Evolutionary conservation across 2,888 invertebrate species (phyloP).

Genomic region (Acanthacorydalis orientalis): DNA sequence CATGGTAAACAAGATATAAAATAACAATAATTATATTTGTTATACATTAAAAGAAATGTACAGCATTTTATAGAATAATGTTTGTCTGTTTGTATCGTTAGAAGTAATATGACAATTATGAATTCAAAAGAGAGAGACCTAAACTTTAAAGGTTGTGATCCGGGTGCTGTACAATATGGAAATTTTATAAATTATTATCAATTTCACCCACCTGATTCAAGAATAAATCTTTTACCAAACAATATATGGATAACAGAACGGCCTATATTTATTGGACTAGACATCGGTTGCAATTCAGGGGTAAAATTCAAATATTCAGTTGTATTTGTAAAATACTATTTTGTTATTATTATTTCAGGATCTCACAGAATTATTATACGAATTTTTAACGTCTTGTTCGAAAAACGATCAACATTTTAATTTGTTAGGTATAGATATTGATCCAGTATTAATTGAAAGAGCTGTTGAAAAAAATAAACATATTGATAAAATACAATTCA

Average conservation of each 20-base stretch:
- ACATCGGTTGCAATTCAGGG: slow-evolving; percentile 69
- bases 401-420: slow-evolving; percentile 21
- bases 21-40: too few relatives aligned
- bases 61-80: too few relatives aligned
- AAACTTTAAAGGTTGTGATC: slow-evolving; percentile 37
- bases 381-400: slow-evolving; percentile 30
- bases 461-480: slow-evolving; percentile 36
- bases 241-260: slow-evolving; percentile 24
- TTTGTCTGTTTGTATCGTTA: too few relatives aligned
- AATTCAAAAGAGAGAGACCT: too few relatives aligned
- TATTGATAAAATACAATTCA: slow-evolving; percentile 31
- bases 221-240: slow-evolving; percentile 43
- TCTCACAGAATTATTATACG: slow-evolving; percentile 41
- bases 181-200: slow-evolving; percentile 81
- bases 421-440: slow-evolving; percentile 60
- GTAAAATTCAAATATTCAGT: slow-evolving; percentile 21
- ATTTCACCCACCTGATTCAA: slow-evolving; percentile 54
- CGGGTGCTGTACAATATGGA: slow-evolving; percentile 62
- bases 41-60: too few relatives aligned
- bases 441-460: slow-evolving; percentile 47
- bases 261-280: slow-evolving; percentile 32
- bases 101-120: too few relatives aligned
- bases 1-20: too few relatives aligned
- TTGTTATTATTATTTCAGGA: slow-evolving; percentile 28
- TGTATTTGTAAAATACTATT: slow-evolving; percentile 2